Evolutionary conservation across 1,140 invertebrate genomes (phyloP), one percentile per base, ranked within the genome.

Genomic region (Argopecten irradians): DNA sequence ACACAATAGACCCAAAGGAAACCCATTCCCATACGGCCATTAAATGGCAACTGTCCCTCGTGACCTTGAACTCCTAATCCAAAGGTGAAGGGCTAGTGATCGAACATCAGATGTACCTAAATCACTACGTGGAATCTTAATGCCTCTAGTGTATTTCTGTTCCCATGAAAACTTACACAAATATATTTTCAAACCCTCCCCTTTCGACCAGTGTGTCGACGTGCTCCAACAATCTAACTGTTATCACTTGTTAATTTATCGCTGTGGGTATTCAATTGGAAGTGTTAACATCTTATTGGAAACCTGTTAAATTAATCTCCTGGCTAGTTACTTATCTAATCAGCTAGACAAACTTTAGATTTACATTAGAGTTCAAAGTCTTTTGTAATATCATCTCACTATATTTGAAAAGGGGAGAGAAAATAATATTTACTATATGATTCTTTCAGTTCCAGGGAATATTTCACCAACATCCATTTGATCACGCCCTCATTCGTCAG

Each of bases 251-350:
- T 71, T 71, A 71, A 71, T 28, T 71, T 71, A 71, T 28, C 55
- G 55, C 55, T 28, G 22, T 71, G 55, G 5, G 55, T n/a, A 71
- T 71, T 71, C 55, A 71, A 71, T 71, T 71, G 22, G n/a, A 71
- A 71, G 55, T 71, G 55, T 71, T 71, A 71, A 71, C 55, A 71
- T 71, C 28, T n/a, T 71, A n/a, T 71, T 71, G 55, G 55, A 71
- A 71, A 28, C 55, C 16, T 71, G 55, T n/a, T 3, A 71, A 71
- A 5, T 71, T 71, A 8, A 71, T 71, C 55, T 5, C 22, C 5
- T 71, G 55, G 8, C 55, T n/a, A 71, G 28, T 71, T 22, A 71
- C 28, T 71, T 28, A 71, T 71, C 14, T 5, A n/a, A n/a, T n/a
- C n/a, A n/a, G n/a, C n/a, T n/a, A n/a, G n/a, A n/a, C n/a, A n/a